Conservation (phyloP, 2,113 vertebrate genomes). For the Guaruba guarouba region DNA sequence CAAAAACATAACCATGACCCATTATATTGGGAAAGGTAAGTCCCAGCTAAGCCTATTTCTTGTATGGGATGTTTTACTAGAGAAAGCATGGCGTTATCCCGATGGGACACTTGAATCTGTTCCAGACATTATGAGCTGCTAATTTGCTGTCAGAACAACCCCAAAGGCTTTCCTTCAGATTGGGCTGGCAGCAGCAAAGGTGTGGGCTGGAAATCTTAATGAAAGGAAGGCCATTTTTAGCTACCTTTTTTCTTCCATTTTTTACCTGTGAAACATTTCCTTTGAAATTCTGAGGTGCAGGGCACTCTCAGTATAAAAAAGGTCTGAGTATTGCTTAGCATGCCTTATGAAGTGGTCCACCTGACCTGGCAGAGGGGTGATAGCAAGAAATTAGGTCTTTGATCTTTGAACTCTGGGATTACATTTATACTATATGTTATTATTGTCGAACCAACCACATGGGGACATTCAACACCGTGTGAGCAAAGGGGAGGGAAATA, state of each 20-base stretch:
- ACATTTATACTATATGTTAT: background rate
- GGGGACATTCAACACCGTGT: background rate
- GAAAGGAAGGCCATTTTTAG: background rate
- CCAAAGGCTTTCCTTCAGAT: conserved; percentile 12
- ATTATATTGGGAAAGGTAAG: background rate
- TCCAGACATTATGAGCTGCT: conserved; percentile 36
- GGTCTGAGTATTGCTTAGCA: background rate
- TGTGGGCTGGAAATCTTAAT: background rate
- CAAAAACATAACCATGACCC: background rate
- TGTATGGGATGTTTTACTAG: background rate
- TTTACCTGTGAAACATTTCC: background rate
- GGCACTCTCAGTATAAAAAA: background rate
- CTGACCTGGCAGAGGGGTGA: background rate
- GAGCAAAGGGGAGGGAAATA: background rate
- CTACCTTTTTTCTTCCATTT: background rate
- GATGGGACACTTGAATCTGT: background rate
- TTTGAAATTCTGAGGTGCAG: background rate
- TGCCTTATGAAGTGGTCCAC: background rate
- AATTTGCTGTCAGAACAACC: conserved; percentile 24
- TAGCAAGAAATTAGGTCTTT: background rate
- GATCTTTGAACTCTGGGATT: background rate
- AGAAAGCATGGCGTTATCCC: background rate
- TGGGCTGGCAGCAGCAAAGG: background rate
- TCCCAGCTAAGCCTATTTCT: background rate
- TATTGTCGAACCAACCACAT: fast-evolving